Evolutionary conservation across 1,140 invertebrate genomes (phyloP).

Genomic region (Lasioglossum albipes): DNA sequence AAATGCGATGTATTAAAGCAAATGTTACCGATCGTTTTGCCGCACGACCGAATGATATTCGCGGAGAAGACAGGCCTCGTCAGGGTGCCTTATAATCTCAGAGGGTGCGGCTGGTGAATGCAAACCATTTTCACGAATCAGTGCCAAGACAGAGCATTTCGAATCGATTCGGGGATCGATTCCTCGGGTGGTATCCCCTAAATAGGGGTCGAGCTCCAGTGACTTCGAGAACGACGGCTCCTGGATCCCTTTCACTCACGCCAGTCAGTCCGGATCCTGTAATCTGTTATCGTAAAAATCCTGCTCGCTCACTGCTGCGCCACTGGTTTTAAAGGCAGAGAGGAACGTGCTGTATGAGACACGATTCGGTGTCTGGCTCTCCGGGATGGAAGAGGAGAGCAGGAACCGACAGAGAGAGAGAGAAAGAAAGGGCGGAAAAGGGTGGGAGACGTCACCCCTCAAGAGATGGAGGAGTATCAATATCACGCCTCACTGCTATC

Average conservation of each 20-base stretch:
- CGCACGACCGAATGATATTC: background rate
- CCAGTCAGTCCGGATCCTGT: slow-evolving; percentile 50
- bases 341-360: slow-evolving; percentile 32
- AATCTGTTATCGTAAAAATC: slow-evolving; percentile 73
- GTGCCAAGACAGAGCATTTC: background rate
- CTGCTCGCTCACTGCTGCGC: slow-evolving; percentile 60
- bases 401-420: slow-evolving; percentile 15
- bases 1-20: too few species aligned
- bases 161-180: slow-evolving; percentile 32
- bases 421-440: slow-evolving; percentile 49
- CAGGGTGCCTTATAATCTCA: too few species aligned
- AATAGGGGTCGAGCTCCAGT: slow-evolving; percentile 25
- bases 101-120: background rate
- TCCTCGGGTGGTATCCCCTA: background rate
- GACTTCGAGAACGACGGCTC: slow-evolving; percentile 49
- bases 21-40: too few species aligned
- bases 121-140: background rate
- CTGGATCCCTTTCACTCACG: slow-evolving; percentile 53
- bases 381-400: background rate
- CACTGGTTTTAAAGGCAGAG: slow-evolving; percentile 46
- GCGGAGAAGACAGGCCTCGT: too few species aligned
- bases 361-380: slow-evolving; percentile 33
- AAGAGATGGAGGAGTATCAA: slow-evolving; percentile 72
- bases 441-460: slow-evolving; percentile 66
- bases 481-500: slow-evolving; percentile 72